Conservation (phyloP, 1,140 invertebrate genomes). For the Planococcus citri region DNA sequence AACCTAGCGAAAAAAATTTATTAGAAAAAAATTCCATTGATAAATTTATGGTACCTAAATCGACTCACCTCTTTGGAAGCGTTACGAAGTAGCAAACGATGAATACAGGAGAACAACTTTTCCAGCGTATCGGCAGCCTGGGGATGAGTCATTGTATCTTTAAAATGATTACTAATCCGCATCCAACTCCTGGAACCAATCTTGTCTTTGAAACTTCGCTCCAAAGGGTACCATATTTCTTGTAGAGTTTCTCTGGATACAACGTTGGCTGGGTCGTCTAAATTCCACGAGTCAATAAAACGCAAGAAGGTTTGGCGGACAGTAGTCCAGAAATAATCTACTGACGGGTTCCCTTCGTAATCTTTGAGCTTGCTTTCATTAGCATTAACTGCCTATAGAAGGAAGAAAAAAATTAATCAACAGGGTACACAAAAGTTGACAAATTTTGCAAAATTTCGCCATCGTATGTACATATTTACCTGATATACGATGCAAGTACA, state of each 20-base stretch:
- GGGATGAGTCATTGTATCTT: neutral
- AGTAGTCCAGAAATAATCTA: neutral
- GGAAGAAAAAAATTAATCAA: neutral
- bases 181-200: neutral
- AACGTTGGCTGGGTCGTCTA: neutral
- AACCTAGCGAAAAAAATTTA: no score
- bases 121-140: neutral
- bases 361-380: neutral
- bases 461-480: neutral
- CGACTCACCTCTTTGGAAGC: neutral
- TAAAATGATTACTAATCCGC: neutral
- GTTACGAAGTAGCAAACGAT: neutral
- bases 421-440: neutral
- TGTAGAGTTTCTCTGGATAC: neutral
- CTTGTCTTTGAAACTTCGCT: neutral
- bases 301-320: neutral
- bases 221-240: neutral
- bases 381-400: neutral
- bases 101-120: neutral
- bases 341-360: neutral
- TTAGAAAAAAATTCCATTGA: no score
- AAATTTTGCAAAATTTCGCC: neutral
- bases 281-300: neutral
- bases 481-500: neutral
- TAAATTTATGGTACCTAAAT: no score